phyloP scores from a whole-genome alignment of 2,113 vertebrate genomes.

The Tichodroma muraria region DNA sequence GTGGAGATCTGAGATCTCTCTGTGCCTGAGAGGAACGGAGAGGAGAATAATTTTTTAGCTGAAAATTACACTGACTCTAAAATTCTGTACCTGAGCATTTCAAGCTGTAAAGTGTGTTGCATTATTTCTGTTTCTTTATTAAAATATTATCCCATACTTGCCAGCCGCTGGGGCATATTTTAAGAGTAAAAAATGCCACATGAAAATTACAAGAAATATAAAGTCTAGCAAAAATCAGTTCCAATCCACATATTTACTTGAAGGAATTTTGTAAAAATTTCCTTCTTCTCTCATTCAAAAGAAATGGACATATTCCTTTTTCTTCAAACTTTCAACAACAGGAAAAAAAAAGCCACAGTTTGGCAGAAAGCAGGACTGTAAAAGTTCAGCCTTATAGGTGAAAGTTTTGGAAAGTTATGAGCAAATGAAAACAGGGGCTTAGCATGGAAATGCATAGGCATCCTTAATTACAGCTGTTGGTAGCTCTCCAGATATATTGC shows the following conservation, averaged over 20 bases:
- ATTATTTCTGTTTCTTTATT: background rate
- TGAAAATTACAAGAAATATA: background rate
- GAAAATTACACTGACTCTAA: background rate
- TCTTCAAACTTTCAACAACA: conserved; percentile 24
- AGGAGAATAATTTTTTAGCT: background rate
- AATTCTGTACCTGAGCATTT: background rate
- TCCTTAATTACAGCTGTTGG: conserved; percentile 52
- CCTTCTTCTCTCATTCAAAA: background rate
- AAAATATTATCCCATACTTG: background rate
- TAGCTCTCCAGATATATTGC: conserved; percentile 42
- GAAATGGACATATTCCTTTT: background rate
- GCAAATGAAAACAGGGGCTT: conserved; percentile 38
- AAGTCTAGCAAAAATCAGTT: background rate
- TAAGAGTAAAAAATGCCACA: background rate
- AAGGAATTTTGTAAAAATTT: background rate
- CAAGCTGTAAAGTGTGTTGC: background rate
- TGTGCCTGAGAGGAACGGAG: background rate
- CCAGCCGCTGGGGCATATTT: background rate
- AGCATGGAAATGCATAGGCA: conserved; percentile 50
- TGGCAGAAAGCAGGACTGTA: background rate
- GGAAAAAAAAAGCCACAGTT: background rate
- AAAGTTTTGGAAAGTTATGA: conserved; percentile 53
- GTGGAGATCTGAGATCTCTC: background rate
- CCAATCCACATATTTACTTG: background rate
- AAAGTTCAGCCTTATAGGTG: conserved; percentile 32